These are phyloP conservation scores for Taenaris catops DNA, from an alignment of 2,888 invertebrate species.

Conservation along the genomic window DNA sequence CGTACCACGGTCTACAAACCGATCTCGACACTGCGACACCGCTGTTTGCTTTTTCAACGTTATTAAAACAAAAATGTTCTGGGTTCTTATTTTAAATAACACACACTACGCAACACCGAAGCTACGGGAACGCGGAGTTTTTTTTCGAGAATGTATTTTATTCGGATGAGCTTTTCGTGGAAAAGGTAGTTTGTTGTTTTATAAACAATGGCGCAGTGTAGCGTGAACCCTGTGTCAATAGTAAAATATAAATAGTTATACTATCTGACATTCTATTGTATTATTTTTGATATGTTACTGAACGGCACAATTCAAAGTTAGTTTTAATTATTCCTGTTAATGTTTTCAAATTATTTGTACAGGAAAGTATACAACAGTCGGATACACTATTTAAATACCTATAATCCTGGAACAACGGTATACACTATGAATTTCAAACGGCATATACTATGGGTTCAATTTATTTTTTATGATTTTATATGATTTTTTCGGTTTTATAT, in stretches of 20 bases:
- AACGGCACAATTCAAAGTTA: no score
- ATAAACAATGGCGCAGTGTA: slow-evolving; percentile 6
- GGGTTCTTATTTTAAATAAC: slow-evolving; percentile 16
- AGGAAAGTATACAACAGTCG: no score
- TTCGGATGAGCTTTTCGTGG: slow-evolving; percentile 6
- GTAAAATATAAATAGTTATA: slow-evolving; percentile 2
- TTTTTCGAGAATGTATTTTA: slow-evolving; percentile 11
- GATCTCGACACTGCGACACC: slow-evolving; percentile 17
- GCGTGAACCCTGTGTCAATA: neutral
- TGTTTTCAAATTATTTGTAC: no score
- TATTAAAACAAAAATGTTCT: slow-evolving; percentile 22
- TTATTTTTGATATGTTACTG: no score
- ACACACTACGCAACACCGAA: slow-evolving; percentile 9
- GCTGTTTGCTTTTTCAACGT: slow-evolving; percentile 19
- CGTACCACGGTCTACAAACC: slow-evolving; percentile 15
- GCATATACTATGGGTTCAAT: no score
- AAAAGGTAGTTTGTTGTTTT: slow-evolving; percentile 4
- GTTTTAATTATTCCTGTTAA: no score
- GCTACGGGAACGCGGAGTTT: slow-evolving; percentile 13
- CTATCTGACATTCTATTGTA: no score
- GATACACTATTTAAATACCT: no score
- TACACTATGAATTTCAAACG: no score
- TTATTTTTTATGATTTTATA: no score
- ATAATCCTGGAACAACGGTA: no score
- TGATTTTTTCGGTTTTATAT: no score